These are phyloP conservation scores for Aleiodes testaceus DNA, from an alignment of 2,888 invertebrate genomes.

Conservation along the genomic window DNA sequence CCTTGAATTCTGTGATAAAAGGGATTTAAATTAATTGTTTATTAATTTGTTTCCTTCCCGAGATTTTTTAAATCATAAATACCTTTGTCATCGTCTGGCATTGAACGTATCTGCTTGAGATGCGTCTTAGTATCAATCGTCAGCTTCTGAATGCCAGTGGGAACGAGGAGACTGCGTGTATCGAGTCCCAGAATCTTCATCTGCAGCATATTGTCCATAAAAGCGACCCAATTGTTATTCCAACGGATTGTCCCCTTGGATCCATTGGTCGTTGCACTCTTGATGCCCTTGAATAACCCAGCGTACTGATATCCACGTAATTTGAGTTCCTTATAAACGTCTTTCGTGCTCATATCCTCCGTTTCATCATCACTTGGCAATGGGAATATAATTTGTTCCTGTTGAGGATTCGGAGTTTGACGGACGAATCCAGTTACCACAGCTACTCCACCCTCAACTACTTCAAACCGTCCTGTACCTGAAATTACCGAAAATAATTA, in stretches of 20 bases:
- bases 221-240: constrained; percentile 80
- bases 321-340: constrained; percentile 69
- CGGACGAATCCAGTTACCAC: constrained; percentile 82
- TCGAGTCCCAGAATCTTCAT: constrained; percentile 74
- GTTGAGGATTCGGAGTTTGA: constrained; percentile 73
- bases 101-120: constrained; percentile 58
- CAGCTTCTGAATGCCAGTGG: constrained; percentile 76
- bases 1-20: constrained; percentile 67
- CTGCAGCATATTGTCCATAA: constrained; percentile 82
- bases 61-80: constrained; percentile 41
- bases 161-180: constrained; percentile 75
- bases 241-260: constrained; percentile 73
- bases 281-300: constrained; percentile 74
- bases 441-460: constrained; percentile 80
- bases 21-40: not conserved
- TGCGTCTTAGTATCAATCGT: constrained; percentile 75
- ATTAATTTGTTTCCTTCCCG: not conserved
- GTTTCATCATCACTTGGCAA: constrained; percentile 44
- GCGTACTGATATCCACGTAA: constrained; percentile 76
- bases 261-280: constrained; percentile 72
- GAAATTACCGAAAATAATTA: no score
- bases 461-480: constrained; percentile 74
- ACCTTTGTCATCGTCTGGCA: constrained; percentile 62
- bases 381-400: constrained; percentile 60
- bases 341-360: constrained; percentile 45